Conservation (phyloP, 1,140 invertebrate genomes). For the Sesamia nonagrioides region DNA sequence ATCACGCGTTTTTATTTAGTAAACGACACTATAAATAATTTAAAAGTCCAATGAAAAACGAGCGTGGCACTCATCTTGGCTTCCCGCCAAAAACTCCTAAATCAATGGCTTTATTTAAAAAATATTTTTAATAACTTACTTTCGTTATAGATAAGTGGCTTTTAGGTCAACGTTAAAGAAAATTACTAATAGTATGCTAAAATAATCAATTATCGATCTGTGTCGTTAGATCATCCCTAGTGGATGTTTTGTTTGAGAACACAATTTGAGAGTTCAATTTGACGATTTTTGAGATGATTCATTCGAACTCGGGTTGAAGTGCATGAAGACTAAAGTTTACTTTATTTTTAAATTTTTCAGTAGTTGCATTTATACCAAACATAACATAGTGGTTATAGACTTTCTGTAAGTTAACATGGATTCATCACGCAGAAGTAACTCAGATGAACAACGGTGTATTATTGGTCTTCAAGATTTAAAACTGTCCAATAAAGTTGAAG, state of each 20-base stretch:
- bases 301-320: constrained; percentile 55
- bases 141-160: too few relatives aligned
- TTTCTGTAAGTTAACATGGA: constrained; percentile 64
- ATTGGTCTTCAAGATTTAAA: constrained; percentile 85
- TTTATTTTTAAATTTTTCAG: constrained; percentile 27
- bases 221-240: constrained; percentile 26
- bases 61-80: too few relatives aligned
- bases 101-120: too few relatives aligned
- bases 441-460: constrained; percentile 83
- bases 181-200: neutral
- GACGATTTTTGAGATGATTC: constrained; percentile 61
- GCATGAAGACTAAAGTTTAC: constrained; percentile 45
- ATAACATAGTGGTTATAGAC: constrained; percentile 60
- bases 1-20: too few relatives aligned
- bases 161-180: neutral
- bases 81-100: too few relatives aligned
- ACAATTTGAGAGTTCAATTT: constrained; percentile 49
- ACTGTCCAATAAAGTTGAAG: constrained; percentile 85
- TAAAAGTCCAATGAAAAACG: too few relatives aligned
- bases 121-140: too few relatives aligned
- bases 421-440: constrained; percentile 80
- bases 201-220: constrained; percentile 9
- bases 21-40: too few relatives aligned
- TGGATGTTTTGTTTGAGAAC: constrained; percentile 61
- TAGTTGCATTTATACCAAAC: constrained; percentile 26